phyloP scores from a whole-genome alignment of 2,888 invertebrate genomes.

The Carterocephalus palaemon region DNA sequence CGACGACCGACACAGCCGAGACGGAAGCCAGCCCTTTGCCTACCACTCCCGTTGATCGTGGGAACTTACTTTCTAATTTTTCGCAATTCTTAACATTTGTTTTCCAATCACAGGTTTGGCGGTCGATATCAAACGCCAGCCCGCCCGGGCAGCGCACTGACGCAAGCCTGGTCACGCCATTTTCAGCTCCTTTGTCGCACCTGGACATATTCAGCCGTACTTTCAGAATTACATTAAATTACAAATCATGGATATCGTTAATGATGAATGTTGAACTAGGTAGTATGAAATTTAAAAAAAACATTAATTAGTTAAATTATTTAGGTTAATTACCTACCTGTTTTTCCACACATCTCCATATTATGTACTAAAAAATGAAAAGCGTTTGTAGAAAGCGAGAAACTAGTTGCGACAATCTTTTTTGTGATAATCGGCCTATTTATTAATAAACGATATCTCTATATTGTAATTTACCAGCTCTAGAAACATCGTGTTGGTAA shows the following conservation, averaged over 20 bases:
- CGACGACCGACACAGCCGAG: constrained; percentile 32
- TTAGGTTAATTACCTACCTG: no score
- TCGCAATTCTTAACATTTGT: constrained; percentile 97
- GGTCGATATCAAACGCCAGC: constrained; percentile 95
- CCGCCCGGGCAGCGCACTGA: constrained; percentile 93
- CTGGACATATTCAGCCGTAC: constrained; percentile 79
- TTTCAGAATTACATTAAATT: constrained; percentile 43
- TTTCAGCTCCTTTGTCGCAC: constrained; percentile 95
- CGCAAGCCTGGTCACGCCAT: constrained; percentile 91
- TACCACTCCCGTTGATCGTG: constrained; percentile 60
- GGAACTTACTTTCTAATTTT: constrained; percentile 93
- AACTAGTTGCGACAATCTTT: no score
- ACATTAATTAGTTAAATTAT: no score
- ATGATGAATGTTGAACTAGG: constrained; percentile 3
- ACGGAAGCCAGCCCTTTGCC: constrained; percentile 68
- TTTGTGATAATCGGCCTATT: no score
- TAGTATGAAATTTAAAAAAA: no score
- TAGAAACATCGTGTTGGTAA: no score
- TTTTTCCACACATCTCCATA: no score
- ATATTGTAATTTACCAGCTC: no score
- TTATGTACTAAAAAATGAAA: no score
- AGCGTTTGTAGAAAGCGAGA: no score
- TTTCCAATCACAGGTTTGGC: constrained; percentile 98
- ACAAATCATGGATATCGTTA: constrained; percentile 7
- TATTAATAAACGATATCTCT: no score